Percentiles rank a stretch among this genome's conserved stretches.
phyloP scores from a whole-genome alignment of 1,140 invertebrate genomes.

The Lepidurus packardi region DNA sequence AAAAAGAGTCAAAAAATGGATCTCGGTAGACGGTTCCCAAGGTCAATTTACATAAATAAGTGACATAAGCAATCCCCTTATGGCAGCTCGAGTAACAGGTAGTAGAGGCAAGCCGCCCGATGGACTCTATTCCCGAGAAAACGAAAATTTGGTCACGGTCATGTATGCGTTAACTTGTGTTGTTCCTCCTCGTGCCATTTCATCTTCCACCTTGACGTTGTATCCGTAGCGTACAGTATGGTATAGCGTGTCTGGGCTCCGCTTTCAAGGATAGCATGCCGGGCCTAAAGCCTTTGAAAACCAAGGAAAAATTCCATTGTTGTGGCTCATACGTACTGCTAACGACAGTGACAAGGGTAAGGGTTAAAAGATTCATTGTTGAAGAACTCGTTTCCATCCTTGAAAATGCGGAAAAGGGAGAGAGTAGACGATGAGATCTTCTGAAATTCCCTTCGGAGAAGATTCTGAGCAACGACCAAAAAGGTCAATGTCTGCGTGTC shows the following conservation, averaged over 20 bases:
- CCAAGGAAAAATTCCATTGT: not conserved
- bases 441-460: no score
- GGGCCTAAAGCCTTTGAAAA: not conserved
- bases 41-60: no score
- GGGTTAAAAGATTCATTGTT: not conserved
- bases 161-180: not conserved
- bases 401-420: no score
- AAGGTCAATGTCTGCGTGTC: slow-evolving; percentile 14
- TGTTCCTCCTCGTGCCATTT: not conserved
- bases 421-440: no score
- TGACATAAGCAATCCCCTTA: no score
- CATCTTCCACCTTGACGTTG: not conserved
- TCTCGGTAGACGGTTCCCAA: no score
- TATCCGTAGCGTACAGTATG: not conserved
- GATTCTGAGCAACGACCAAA: not conserved
- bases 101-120: no score
- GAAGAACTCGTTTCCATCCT: no score
- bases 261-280: not conserved
- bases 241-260: not conserved
- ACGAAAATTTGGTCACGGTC: not conserved
- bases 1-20: no score
- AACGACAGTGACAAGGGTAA: not conserved
- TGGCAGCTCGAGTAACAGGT: no score
- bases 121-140: not conserved
- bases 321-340: not conserved